Conservation (phyloP, 2,113 vertebrate genomes). For the Amia ocellicauda region DNA sequence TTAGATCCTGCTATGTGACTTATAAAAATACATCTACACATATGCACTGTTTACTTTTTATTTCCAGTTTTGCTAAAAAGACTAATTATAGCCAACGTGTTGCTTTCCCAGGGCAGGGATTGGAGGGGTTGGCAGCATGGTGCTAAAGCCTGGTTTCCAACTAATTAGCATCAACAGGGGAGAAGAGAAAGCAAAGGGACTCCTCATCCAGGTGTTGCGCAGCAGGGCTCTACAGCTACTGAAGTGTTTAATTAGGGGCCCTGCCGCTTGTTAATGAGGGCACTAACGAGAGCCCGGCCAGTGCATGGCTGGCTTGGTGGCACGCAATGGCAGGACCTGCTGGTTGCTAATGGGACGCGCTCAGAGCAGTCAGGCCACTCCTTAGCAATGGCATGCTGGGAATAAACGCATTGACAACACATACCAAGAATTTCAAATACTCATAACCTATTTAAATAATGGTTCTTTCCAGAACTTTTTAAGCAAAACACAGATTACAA, state of each 20-base stretch:
- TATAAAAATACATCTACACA: not conserved
- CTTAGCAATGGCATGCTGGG: constrained; percentile 21
- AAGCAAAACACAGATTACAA: too few species aligned
- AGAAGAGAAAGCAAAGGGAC: constrained; percentile 8
- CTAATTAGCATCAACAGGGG: constrained; percentile 2
- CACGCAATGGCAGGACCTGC: constrained; percentile 33
- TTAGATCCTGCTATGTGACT: too few species aligned
- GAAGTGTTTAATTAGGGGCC: constrained; percentile 53
- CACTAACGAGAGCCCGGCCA: constrained; percentile 35
- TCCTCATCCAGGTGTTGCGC: constrained; percentile 40
- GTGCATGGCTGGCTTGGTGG: constrained; percentile 14
- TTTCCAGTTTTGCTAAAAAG: not conserved
- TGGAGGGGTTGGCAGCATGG: not conserved
- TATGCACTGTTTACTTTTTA: not conserved
- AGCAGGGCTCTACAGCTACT: constrained; percentile 38
- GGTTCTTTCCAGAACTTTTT: too few species aligned
- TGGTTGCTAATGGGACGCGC: constrained; percentile 42
- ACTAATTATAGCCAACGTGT: not conserved
- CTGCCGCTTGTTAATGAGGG: constrained; percentile 57
- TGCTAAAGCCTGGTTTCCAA: constrained; percentile 2
- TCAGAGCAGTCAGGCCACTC: constrained; percentile 13
- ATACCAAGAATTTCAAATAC: not conserved
- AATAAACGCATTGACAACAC: not conserved
- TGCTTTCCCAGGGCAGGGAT: not conserved
- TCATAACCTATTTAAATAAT: not conserved